Base-by-base conservation (phyloP, 2,888 invertebrate species). In the Carcina quercana region DNA sequence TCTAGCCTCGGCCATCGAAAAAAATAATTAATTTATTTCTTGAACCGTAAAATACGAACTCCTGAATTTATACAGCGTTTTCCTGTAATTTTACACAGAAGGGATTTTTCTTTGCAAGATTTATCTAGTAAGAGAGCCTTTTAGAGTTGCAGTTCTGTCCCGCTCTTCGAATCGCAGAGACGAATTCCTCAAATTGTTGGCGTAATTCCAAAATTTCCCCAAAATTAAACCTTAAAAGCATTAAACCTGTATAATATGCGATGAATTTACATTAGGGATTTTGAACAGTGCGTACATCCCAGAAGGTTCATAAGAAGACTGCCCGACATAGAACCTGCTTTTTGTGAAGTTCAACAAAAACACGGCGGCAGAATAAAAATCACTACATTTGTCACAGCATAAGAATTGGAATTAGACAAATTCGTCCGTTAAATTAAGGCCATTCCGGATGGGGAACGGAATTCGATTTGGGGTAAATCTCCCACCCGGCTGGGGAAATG, bases 331-430 rank as follows among this genome's bases (percentile, higher is more conserved):
- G 11, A 11, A 24, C 6, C 24, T 24, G n/a, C 11, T 24, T 24
- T 22, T 10, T 11, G 5, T 7, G 17, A 24, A 24, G 12, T 12
- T 24, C 7, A 11, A 12, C 6, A 21, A 35, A 51, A 53, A 50
- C 45, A 68, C 70, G 65, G 38, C 41, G 52, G 32, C 55, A 53
- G 75, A 75, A 78, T 78, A 73, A 75, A 75, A 75, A 79, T 76
- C 72, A 72, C 67, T 69, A 79, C 75, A 76, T 82, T 79, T 73
- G 75, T 79, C 79, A 78, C 75, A 67, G 79, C 66, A 71, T 70
- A 73, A 74, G 76, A 79, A 80, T 80, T 70, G 75, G 79, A 80
- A 82, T 82, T 79, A 79, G 72, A 80, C 78, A 79, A 80, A 80
- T 80, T 80, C 78, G 74, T 68, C 73, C 74, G 78, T 82, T 79